Evolutionary conservation across 2,797 vertebrate species (phyloP), one percentile per base, ranked within the genome.

Genomic region (Vespertilio murinus): DNA sequence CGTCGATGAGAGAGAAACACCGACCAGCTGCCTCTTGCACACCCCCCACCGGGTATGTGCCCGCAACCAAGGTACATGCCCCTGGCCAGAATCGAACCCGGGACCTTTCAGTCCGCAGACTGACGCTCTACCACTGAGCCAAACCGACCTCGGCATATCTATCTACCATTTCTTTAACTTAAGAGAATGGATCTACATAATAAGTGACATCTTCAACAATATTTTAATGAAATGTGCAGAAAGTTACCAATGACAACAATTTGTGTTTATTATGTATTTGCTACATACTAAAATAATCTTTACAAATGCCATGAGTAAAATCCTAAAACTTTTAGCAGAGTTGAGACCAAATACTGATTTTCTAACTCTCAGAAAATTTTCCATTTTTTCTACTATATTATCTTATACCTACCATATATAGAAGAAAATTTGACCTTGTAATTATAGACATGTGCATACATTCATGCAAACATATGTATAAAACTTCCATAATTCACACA

Each of bases 301-400:
- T 75, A 77, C 3, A 85, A 65, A 91, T 52, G 71, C 3, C 6
- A 47, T 61, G 67, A 85, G 65, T 70, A 75, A 78, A 82, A 82
- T 81, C 30, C 23, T 73, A 83, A 91, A 70, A 80, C 42, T 87
- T 75, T 90, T 33, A 84, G 38, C 33, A 80, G 73, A 84, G 25
- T 14, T 70, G 18, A 91, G 71, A 49, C 33, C 22, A 45, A 88
- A 49, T 65, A 91, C 20, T 91, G 38, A 91, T 81, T 93, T 88
- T 52, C 69, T 83, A 84, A 83, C 4, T 3, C 11, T 70, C 61
- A 70, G 45, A 35, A 82, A 56, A 83, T 54, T 61, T 88, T 20
- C n/a, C 1, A 30, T 42, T 56, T 74, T 84, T 88, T n/a, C 4
- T 23, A 25, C 17, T 83, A 47, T 69, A 30, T 25, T 85, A 61